A percentile compares a stretch with the other conserved stretches of the same genome.
Evolutionary conservation across 2,113 vertebrate species (phyloP).

Genomic region (Hemiprocne comata): DNA sequence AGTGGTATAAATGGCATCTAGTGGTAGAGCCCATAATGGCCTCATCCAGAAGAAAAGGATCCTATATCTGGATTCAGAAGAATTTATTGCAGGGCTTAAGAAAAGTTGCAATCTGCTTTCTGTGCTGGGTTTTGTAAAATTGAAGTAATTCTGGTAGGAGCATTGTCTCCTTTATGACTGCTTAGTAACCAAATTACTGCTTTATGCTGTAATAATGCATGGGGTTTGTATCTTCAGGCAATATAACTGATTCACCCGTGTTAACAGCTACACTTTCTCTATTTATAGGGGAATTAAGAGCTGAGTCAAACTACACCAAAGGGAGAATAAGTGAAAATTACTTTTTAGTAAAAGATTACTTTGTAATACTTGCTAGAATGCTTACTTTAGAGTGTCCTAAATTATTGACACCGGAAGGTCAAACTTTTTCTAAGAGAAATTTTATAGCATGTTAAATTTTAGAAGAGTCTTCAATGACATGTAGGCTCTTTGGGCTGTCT

Average conservation of each 20-base stretch:
- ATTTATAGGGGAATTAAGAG: neutral
- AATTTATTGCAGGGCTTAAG: neutral
- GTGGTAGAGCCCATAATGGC: neutral
- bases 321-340: neutral
- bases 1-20: neutral
- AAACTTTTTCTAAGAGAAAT: neutral
- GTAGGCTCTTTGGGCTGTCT: neutral
- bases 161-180: neutral
- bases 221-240: neutral
- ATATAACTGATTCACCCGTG: neutral
- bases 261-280: neutral
- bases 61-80: neutral
- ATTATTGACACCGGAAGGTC: neutral
- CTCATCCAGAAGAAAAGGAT: neutral
- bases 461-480: neutral
- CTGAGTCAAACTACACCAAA: neutral
- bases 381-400: neutral
- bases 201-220: neutral
- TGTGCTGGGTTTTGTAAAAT: neutral
- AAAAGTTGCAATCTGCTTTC: neutral
- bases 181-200: neutral
- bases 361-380: neutral
- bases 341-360: neutral
- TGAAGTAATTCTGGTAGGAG: neutral
- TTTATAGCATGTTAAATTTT: neutral